Conservation (phyloP, 2,797 vertebrate species). For the Morus bassanus region DNA sequence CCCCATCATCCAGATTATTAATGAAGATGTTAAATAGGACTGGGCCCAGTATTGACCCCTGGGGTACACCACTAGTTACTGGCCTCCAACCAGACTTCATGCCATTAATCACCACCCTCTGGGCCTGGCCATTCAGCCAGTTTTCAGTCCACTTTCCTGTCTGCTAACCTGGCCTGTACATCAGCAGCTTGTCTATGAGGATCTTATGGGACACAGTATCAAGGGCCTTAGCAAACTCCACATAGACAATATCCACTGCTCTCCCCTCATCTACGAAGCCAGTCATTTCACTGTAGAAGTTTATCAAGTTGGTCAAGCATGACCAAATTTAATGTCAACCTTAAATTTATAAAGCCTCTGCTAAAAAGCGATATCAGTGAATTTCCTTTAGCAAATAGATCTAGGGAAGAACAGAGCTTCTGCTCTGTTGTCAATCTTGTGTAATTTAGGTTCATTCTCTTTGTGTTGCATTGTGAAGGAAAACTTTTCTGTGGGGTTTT, state of each 20-base stretch:
- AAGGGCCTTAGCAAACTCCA: background rate
- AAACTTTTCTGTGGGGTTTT: background rate
- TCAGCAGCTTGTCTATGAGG: background rate
- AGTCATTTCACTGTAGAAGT: background rate
- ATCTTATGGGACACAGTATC: background rate
- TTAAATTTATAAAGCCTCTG: background rate
- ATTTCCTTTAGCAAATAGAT: background rate
- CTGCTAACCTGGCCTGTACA: background rate
- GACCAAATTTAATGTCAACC: background rate
- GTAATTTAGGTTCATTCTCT: background rate
- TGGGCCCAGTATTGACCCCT: background rate
- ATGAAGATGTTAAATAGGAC: background rate
- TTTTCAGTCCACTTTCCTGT: background rate
- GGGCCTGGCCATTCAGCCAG: background rate
- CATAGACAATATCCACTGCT: background rate
- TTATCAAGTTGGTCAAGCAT: background rate
- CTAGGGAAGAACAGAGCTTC: background rate
- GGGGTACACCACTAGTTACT: background rate
- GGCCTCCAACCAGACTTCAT: background rate
- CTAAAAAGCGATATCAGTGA: background rate
- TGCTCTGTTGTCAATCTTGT: background rate
- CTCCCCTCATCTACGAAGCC: background rate
- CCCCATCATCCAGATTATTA: background rate
- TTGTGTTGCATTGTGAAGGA: background rate
- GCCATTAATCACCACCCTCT: background rate